These are phyloP conservation scores for Crenichthys baileyi DNA, from an alignment of 2,797 vertebrate genomes.

Conservation along the genomic window DNA sequence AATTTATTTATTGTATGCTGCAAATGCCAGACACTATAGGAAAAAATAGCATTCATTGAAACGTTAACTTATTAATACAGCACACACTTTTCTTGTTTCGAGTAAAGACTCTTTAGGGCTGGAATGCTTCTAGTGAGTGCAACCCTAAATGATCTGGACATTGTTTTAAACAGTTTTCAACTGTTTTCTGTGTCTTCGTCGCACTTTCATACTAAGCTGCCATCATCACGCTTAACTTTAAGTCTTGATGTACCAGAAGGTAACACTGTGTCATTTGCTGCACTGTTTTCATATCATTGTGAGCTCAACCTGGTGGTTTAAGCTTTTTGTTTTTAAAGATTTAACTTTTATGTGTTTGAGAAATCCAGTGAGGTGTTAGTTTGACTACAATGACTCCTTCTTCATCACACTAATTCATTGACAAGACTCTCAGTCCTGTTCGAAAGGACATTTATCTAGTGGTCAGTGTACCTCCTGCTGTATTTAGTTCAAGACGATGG, in stretches of 20 bases:
- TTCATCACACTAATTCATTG: not conserved
- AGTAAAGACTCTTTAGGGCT: not conserved
- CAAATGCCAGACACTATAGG: not conserved
- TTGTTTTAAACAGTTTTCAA: not conserved
- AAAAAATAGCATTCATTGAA: not conserved
- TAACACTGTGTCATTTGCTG: not conserved
- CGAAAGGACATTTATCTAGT: not conserved
- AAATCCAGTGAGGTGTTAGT: not conserved
- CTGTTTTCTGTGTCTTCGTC: not conserved
- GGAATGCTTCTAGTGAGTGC: no score
- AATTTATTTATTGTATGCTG: not conserved
- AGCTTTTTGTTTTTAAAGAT: not conserved
- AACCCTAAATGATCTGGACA: not conserved
- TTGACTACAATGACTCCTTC: not conserved
- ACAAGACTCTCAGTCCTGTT: not conserved
- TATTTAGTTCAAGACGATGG: slow-evolving; percentile 38
- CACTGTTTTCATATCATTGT: not conserved
- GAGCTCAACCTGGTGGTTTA: not conserved
- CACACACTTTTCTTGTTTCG: not conserved
- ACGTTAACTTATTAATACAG: not conserved
- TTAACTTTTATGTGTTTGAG: not conserved
- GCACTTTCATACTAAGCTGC: not conserved
- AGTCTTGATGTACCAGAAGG: not conserved
- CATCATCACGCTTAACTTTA: not conserved
- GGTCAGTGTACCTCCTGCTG: slow-evolving; percentile 3